Evolutionary conservation across 2,888 invertebrate species (phyloP).

Genomic region (Stenchaetothrips biformis): DNA sequence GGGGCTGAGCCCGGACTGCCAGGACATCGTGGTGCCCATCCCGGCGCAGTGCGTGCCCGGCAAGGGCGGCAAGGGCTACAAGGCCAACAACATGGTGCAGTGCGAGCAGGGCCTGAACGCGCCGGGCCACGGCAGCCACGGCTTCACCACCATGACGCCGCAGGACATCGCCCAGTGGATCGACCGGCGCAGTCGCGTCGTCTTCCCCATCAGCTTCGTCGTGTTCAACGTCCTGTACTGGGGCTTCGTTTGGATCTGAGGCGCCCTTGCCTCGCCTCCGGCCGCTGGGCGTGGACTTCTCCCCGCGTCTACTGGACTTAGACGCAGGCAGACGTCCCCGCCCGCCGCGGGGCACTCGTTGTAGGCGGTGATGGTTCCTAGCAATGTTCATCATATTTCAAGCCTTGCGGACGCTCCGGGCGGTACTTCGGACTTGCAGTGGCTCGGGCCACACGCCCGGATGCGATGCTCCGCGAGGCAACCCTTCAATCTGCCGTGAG

Average conservation of each 20-base stretch:
- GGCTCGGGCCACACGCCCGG: no score
- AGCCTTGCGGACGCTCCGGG: no score
- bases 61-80: not conserved
- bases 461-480: no score
- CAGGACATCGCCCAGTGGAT: constrained; percentile 86
- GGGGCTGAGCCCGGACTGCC: constrained; percentile 25
- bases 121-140: constrained; percentile 42
- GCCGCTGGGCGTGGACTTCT: not conserved
- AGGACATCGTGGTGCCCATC: constrained; percentile 28
- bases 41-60: constrained; percentile 6
- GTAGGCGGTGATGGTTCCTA: not conserved
- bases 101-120: constrained; percentile 42
- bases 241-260: constrained; percentile 59
- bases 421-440: no score
- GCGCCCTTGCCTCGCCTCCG: not conserved
- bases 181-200: constrained; percentile 69
- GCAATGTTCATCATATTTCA: no score
- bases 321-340: not conserved
- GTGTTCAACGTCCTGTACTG: constrained; percentile 75
- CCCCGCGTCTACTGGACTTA: not conserved
- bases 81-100: constrained; percentile 40
- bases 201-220: constrained; percentile 72
- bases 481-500: no score
- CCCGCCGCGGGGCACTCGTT: not conserved
- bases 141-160: constrained; percentile 79